These are phyloP conservation scores for Drosophila birchii DNA, from an alignment of 2,888 invertebrate species.

Conservation along the genomic window DNA sequence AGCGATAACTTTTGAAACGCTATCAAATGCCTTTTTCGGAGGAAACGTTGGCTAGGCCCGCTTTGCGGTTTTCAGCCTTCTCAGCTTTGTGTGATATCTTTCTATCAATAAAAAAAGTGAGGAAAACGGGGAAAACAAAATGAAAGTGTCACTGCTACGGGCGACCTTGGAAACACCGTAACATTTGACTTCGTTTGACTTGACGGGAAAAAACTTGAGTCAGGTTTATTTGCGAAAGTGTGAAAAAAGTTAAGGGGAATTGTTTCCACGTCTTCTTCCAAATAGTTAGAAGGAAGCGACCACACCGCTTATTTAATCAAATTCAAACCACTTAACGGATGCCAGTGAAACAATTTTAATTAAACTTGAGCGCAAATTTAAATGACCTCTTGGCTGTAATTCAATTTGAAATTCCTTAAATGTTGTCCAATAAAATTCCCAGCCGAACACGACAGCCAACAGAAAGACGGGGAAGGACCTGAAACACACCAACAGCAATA, in stretches of 20 bases:
- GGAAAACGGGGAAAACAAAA: slow-evolving; percentile 3
- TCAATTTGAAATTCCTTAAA: slow-evolving; percentile 57
- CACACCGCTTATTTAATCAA: slow-evolving; percentile 27
- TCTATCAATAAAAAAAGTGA: slow-evolving; percentile 54
- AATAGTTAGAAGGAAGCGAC: neutral
- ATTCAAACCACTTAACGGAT: slow-evolving; percentile 31
- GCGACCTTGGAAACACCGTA: slow-evolving; percentile 41
- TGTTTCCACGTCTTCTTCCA: neutral
- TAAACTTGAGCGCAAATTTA: slow-evolving; percentile 55
- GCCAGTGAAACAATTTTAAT: slow-evolving; percentile 59
- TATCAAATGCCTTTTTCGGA: slow-evolving; percentile 49
- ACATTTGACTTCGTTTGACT: slow-evolving; percentile 17
- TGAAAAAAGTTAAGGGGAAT: slow-evolving; percentile 22
- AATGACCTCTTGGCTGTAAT: slow-evolving; percentile 58
- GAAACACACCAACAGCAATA: slow-evolving; percentile 7
- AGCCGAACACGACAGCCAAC: slow-evolving; percentile 34
- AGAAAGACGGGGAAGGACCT: neutral
- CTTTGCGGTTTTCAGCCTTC: slow-evolving; percentile 19
- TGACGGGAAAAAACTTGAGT: slow-evolving; percentile 41
- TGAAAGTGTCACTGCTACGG: slow-evolving; percentile 61
- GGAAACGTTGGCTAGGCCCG: slow-evolving; percentile 14
- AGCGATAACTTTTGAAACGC: slow-evolving; percentile 47
- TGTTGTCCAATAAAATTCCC: slow-evolving; percentile 49
- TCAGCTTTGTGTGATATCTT: slow-evolving; percentile 28
- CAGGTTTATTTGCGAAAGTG: slow-evolving; percentile 36